phyloP scores from a whole-genome alignment of 2,797 vertebrate species.

The Scarus forsteni region DNA sequence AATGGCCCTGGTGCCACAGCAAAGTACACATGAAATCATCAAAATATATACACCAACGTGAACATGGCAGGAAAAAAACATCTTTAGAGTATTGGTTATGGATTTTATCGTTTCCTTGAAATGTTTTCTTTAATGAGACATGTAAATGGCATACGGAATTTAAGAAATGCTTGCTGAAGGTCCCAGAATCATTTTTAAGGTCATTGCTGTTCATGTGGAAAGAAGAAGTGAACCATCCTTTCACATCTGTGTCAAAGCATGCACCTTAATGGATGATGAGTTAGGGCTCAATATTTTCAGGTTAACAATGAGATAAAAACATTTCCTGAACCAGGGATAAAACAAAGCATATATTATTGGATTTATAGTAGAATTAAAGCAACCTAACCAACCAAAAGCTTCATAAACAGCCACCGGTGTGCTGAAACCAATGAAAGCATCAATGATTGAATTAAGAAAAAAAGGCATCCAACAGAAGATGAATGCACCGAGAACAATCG shows the following conservation, averaged over 20 bases:
- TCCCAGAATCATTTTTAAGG: too few species aligned
- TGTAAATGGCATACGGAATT: too few species aligned
- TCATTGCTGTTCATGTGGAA: too few species aligned
- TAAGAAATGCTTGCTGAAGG: too few species aligned
- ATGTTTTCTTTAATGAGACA: too few species aligned
- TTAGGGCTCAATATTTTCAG: conserved; percentile 13
- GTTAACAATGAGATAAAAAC: conserved; percentile 12
- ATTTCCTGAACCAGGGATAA: conserved; percentile 32
- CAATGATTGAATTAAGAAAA: conserved; percentile 61
- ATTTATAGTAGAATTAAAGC: conserved; percentile 75
- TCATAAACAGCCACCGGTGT: conserved; percentile 68
- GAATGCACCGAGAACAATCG: conserved; percentile 70
- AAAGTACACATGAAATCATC: too few species aligned
- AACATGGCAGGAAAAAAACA: too few species aligned
- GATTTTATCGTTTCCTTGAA: too few species aligned
- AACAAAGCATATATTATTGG: conserved; percentile 73
- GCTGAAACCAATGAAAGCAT: conserved; percentile 62
- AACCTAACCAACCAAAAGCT: conserved; percentile 70
- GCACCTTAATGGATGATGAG: conserved; percentile 12
- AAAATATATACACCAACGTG: too few species aligned
- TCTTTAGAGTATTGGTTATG: too few species aligned
- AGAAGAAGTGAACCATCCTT: too few species aligned
- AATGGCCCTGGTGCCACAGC: too few species aligned
- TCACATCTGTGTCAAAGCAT: background rate
- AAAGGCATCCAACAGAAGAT: conserved; percentile 77